A percentile compares a stretch with the other conserved stretches of the same genome.
Evolutionary conservation across 1,140 invertebrate species (phyloP).

Genomic region (Zaprionus vittiger): DNA sequence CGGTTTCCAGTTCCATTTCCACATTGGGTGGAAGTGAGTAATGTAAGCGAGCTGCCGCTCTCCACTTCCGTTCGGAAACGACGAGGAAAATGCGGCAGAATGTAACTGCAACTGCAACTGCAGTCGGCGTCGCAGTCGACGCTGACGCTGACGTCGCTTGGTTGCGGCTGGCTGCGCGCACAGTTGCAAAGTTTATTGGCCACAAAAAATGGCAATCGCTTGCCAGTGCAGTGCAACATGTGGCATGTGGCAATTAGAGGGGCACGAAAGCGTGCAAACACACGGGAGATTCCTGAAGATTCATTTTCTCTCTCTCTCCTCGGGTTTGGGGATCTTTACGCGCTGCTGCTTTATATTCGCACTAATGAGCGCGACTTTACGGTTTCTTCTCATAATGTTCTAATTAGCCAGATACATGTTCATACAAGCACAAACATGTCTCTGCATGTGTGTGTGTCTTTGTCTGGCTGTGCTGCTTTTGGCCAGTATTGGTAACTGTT

Average conservation of each 20-base stretch:
- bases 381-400: constrained; percentile 47
- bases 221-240: constrained; percentile 18
- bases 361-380: constrained; percentile 39
- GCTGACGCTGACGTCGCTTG: constrained; percentile 3
- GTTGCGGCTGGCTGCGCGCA: constrained; percentile 63
- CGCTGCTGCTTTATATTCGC: constrained; percentile 44
- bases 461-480: constrained; percentile 45
- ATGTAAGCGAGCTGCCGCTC: constrained; percentile 28
- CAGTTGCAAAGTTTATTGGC: constrained; percentile 69
- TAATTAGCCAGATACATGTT: constrained; percentile 42
- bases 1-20: constrained; percentile 21
- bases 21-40: constrained; percentile 39
- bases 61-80: constrained; percentile 1
- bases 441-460: constrained; percentile 28
- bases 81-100: background rate
- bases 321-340: constrained; percentile 43
- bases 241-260: constrained; percentile 65
- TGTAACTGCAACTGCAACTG: constrained; percentile 39
- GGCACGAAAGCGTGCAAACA: constrained; percentile 72
- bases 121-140: constrained; percentile 16
- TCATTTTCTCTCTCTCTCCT: constrained; percentile 14
- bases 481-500: constrained; percentile 58
- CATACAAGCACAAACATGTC: constrained; percentile 9
- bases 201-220: constrained; percentile 57
- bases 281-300: constrained; percentile 8